Percentiles rank a stretch among this genome's conserved stretches.
phyloP scores from a whole-genome alignment of 1,140 invertebrate species.

The Oryctes rhinoceros region DNA sequence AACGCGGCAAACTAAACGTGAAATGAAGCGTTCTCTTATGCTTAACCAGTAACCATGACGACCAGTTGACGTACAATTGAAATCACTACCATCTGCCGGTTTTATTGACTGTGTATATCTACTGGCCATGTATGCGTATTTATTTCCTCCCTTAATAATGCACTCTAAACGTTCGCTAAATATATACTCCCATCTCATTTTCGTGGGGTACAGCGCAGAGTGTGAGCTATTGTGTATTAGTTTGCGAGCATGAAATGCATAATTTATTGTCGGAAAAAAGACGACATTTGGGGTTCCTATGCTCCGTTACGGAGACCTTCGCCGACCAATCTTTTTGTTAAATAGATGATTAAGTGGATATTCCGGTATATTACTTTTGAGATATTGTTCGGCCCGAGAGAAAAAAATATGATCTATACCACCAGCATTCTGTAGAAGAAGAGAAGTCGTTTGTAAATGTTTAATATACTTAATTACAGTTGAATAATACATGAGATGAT shows the following conservation, averaged over 20 bases:
- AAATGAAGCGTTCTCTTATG: constrained; percentile 13
- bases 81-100: constrained; percentile 27
- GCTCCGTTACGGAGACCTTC: not conserved
- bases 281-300: constrained; percentile 4
- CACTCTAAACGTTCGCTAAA: constrained; percentile 7
- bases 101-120: constrained; percentile 15
- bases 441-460: constrained; percentile 22
- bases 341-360: constrained; percentile 31
- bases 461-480: constrained; percentile 16
- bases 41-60: constrained; percentile 31
- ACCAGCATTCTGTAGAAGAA: not conserved
- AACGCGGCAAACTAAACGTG: constrained; percentile 13
- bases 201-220: not conserved
- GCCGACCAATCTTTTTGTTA: not conserved
- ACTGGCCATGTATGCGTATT: not conserved
- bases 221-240: not conserved
- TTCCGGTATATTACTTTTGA: constrained; percentile 7
- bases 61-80: constrained; percentile 10
- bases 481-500: not conserved
- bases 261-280: constrained; percentile 28
- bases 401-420: constrained; percentile 6
- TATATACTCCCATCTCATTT: not conserved
- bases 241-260: constrained; percentile 20
- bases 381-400: not conserved
- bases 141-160: not conserved